A percentile compares a stretch with the other conserved stretches of the same genome.
phyloP scores from a whole-genome alignment of 2,888 invertebrate species.

The Venustoraphidia nigricollis region DNA sequence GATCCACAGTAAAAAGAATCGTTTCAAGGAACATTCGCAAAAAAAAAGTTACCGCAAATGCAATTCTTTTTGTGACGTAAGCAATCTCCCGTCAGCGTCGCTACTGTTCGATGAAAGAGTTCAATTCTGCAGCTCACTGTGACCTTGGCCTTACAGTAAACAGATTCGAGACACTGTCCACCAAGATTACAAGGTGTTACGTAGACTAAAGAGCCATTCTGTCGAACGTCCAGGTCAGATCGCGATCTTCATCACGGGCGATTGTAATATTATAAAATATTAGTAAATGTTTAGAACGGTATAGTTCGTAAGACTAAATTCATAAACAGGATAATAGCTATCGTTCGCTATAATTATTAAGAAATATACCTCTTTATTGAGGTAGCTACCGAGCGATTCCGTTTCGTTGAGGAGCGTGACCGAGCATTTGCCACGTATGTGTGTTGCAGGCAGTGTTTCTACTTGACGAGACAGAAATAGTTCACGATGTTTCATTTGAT shows the following conservation, averaged over 20 bases:
- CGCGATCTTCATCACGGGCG: conserved; percentile 20
- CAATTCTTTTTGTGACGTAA: too few species aligned
- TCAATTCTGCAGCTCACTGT: conserved; percentile 8
- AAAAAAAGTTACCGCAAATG: too few species aligned
- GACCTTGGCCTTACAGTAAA: conserved; percentile 24
- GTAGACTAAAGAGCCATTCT: conserved; percentile 12
- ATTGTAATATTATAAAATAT: neutral
- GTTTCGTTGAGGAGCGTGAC: conserved; percentile 98
- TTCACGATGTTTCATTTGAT: conserved; percentile 95
- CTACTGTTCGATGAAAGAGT: too few species aligned
- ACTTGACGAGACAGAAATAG: conserved; percentile 94
- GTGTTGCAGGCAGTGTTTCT: conserved; percentile 95
- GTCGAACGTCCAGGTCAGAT: conserved; percentile 14
- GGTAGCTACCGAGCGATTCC: conserved; percentile 89
- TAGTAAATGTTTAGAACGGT: too few species aligned
- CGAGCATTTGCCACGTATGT: conserved; percentile 98
- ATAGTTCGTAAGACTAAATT: too few species aligned
- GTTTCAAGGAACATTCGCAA: too few species aligned
- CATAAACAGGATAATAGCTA: too few species aligned
- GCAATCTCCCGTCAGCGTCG: too few species aligned
- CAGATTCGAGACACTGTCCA: conserved; percentile 20
- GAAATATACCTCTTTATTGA: conserved; percentile 86
- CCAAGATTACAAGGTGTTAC: conserved; percentile 25
- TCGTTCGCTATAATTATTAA: too few species aligned
- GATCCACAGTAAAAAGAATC: too few species aligned